A percentile compares a stretch with the other conserved stretches of the same genome.
These are phyloP conservation scores for Acanthochromis polyacanthus DNA, from an alignment of 2,113 vertebrate genomes.

Conservation along the genomic window DNA sequence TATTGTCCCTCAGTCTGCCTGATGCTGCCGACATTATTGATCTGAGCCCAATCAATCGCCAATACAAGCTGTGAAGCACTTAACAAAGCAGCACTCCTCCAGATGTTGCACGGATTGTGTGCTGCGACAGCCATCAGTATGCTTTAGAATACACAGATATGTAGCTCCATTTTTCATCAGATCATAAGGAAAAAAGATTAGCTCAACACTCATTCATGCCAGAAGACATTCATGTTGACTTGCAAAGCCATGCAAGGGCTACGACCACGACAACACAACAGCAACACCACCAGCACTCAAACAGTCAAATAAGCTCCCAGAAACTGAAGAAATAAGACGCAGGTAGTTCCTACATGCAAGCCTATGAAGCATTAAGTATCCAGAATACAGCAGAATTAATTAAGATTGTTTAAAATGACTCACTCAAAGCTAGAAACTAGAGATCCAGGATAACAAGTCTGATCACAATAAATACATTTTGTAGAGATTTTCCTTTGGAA, in stretches of 20 bases:
- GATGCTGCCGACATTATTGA: slow-evolving; percentile 42
- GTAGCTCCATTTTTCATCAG: no score
- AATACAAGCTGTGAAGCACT: slow-evolving; percentile 19
- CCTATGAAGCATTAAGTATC: slow-evolving; percentile 3
- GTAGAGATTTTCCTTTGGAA: background rate
- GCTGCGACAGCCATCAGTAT: background rate
- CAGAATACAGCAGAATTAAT: background rate
- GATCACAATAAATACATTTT: background rate
- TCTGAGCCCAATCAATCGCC: slow-evolving; percentile 47
- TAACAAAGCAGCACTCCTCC: background rate
- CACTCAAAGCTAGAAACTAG: background rate
- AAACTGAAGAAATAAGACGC: background rate
- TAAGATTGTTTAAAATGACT: background rate
- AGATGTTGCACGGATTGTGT: background rate
- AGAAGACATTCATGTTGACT: slow-evolving; percentile 29
- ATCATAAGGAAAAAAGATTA: background rate
- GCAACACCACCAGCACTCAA: background rate
- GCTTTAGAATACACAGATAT: background rate
- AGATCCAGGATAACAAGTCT: background rate
- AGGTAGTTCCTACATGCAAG: slow-evolving; percentile 27
- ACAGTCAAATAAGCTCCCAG: background rate
- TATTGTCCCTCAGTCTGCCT: slow-evolving; percentile 34
- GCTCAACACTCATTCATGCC: background rate
- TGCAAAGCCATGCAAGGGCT: slow-evolving; percentile 69
- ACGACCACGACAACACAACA: slow-evolving; percentile 17